Percentiles rank a stretch among this genome's conserved stretches.
phyloP scores from a whole-genome alignment of 2,888 invertebrate genomes.

The Carcina quercana region DNA sequence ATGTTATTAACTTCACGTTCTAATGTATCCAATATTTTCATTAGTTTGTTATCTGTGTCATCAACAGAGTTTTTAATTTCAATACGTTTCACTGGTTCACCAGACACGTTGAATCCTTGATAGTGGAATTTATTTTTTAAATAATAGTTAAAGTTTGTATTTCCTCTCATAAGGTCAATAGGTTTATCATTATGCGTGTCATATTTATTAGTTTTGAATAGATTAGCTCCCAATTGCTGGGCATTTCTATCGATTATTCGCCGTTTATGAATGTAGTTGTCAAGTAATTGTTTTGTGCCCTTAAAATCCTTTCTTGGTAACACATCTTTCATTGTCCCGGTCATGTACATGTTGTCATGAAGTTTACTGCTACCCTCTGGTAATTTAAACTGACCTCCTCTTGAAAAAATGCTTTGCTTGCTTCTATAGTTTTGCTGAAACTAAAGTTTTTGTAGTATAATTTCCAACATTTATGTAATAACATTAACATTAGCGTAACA shows the following conservation, averaged over 20 bases:
- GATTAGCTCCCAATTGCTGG: no score
- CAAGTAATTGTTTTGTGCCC: slow-evolving; percentile 20
- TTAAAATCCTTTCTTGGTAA: slow-evolving; percentile 40
- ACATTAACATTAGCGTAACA: no score
- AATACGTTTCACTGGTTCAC: slow-evolving; percentile 1
- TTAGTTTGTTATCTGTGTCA: slow-evolving; percentile 34
- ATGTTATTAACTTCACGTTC: slow-evolving; percentile 45
- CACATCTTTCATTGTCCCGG: slow-evolving; percentile 28
- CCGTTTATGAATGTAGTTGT: no score
- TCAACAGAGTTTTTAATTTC: slow-evolving; percentile 21
- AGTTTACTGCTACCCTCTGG: slow-evolving; percentile 9
- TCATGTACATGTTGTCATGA: slow-evolving; percentile 7
- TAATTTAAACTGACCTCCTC: slow-evolving; percentile 24
- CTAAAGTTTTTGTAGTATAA: no score
- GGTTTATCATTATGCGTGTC: no score
- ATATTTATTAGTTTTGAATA: no score
- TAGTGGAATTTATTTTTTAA: slow-evolving; percentile 13
- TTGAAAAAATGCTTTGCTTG: slow-evolving; percentile 32
- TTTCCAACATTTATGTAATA: no score
- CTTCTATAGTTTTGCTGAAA: slow-evolving; percentile 2
- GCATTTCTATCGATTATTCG: no score
- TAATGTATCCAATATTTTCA: slow-evolving; percentile 40
- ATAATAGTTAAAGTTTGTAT: slow-evolving; percentile 16
- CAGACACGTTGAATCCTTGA: slow-evolving; percentile 2
- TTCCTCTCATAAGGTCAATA: no score